Percentiles rank a stretch among this genome's conserved stretches.
Conservation (phyloP, 2,888 invertebrate genomes). For the Xylophagus ater region DNA sequence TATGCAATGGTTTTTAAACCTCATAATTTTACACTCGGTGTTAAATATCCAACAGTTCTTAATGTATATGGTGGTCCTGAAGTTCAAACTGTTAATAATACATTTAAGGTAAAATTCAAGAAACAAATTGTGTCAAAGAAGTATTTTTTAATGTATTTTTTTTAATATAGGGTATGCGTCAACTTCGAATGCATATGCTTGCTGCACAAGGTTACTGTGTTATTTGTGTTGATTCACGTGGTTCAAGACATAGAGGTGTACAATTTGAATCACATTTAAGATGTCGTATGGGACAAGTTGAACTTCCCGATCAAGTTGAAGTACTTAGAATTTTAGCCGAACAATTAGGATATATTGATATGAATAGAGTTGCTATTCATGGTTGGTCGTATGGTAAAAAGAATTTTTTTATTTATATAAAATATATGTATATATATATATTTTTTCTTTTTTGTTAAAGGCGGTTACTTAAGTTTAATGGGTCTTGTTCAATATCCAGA, state of each 20-base stretch:
- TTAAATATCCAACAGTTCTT: slow-evolving; percentile 80
- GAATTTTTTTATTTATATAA: background rate
- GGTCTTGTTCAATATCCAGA: slow-evolving; percentile 86
- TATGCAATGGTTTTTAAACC: slow-evolving; percentile 89
- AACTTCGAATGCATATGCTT: slow-evolving; percentile 86
- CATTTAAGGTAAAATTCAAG: slow-evolving; percentile 80
- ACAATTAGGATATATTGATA: slow-evolving; percentile 78
- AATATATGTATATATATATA: too few relatives aligned
- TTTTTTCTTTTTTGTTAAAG: slow-evolving; percentile 31
- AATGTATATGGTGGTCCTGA: slow-evolving; percentile 98
- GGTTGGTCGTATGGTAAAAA: slow-evolving; percentile 92
- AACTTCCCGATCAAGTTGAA: slow-evolving; percentile 90
- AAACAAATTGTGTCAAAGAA: slow-evolving; percentile 22
- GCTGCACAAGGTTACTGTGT: slow-evolving; percentile 95
- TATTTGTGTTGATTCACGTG: slow-evolving; percentile 88
- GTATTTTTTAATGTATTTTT: slow-evolving; percentile 1
- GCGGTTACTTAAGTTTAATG: slow-evolving; percentile 90
- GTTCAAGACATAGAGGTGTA: slow-evolving; percentile 86
- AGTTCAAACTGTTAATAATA: slow-evolving; percentile 93
- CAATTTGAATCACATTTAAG: slow-evolving; percentile 85
- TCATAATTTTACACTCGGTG: slow-evolving; percentile 48
- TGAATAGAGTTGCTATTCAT: slow-evolving; percentile 85
- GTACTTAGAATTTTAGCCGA: slow-evolving; percentile 78
- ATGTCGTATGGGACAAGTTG: slow-evolving; percentile 86
- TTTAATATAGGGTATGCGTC: slow-evolving; percentile 65